These are phyloP conservation scores for Presbytis comata DNA, from an alignment of 2,797 vertebrate species.

Conservation along the genomic window DNA sequence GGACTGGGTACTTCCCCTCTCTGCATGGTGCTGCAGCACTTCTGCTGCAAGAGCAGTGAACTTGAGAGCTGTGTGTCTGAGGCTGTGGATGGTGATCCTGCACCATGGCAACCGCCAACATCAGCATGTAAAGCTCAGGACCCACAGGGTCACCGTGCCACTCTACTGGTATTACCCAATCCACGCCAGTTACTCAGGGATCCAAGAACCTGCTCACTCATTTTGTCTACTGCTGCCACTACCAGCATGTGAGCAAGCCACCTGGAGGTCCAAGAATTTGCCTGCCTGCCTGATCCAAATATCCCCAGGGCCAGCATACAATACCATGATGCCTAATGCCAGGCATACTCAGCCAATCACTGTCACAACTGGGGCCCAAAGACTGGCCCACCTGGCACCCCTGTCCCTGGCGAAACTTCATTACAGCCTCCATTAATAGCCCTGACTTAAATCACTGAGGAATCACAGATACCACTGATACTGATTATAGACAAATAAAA, in stretches of 20 bases:
- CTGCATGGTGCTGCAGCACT: background rate
- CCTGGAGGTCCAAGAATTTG: background rate
- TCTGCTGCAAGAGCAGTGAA: background rate
- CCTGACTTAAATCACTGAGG: background rate
- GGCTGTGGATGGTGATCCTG: background rate
- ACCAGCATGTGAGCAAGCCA: background rate
- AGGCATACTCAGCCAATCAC: background rate
- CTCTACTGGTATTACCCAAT: background rate
- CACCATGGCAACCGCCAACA: background rate
- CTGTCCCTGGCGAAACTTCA: background rate
- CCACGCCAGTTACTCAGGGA: background rate
- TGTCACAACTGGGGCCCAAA: background rate
- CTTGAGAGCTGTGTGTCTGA: background rate
- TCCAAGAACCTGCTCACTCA: background rate
- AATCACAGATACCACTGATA: background rate
- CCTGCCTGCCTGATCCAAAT: background rate
- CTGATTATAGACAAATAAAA: background rate
- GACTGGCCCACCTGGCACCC: background rate
- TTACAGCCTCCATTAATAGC: background rate
- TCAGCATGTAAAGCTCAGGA: background rate
- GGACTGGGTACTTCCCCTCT: background rate
- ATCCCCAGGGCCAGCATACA: background rate
- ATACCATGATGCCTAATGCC: background rate
- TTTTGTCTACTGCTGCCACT: background rate
- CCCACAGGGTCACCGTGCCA: background rate